phyloP scores from a whole-genome alignment of 2,888 invertebrate species.

The Macrophya alboannulata region DNA sequence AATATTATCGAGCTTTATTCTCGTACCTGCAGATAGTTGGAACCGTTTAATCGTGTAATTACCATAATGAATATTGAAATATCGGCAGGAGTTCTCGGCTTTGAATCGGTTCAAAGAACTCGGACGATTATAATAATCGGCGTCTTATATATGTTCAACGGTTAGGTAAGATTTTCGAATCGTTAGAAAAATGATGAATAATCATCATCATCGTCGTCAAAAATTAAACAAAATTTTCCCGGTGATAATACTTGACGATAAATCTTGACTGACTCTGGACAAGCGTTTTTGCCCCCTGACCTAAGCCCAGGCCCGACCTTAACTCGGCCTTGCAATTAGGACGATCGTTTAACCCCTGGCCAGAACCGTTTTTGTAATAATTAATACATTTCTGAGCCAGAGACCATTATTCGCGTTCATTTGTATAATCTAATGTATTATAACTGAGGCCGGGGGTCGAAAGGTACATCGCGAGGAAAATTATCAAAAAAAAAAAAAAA shows the following conservation, averaged over 20 bases:
- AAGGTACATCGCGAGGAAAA: background rate
- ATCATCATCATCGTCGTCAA: no score
- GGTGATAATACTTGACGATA: background rate
- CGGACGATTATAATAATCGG: background rate
- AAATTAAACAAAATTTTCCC: background rate
- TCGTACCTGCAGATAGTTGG: background rate
- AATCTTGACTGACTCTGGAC: background rate
- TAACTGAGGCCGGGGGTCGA: background rate
- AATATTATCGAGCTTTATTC: background rate
- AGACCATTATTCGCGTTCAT: conserved; percentile 24
- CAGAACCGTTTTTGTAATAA: conserved; percentile 49
- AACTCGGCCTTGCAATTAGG: conserved; percentile 49
- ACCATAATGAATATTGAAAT: conserved; percentile 44
- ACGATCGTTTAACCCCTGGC: conserved; percentile 42
- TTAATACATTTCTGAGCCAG: conserved; percentile 41
- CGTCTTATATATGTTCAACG: background rate
- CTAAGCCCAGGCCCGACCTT: conserved; percentile 39
- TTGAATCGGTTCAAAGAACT: background rate
- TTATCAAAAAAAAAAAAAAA: background rate
- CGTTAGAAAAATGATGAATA: no score
- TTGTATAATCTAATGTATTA: background rate
- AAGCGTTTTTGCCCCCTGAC: conserved; percentile 36
- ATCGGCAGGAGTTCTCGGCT: background rate
- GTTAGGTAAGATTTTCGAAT: no score
- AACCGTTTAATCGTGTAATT: conserved; percentile 39